Evolutionary conservation across 2,113 vertebrate genomes (phyloP).

Genomic region (Acanthochromis polyacanthus): DNA sequence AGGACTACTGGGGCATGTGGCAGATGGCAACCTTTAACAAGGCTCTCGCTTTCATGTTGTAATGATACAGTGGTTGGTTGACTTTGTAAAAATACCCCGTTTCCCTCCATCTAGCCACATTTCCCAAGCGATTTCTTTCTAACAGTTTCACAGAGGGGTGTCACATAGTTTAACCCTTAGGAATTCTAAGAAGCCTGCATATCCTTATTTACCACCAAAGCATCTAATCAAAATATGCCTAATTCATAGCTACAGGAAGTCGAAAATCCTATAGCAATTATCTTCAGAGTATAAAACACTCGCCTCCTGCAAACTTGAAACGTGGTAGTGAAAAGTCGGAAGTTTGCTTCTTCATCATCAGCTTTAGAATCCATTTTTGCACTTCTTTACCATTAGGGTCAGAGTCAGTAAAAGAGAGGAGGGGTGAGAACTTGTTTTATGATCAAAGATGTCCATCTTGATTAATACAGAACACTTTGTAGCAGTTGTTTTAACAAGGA

Average conservation of each 20-base stretch:
- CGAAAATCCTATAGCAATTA: constrained; percentile 30
- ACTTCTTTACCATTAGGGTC: neutral
- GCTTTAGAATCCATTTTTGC: neutral
- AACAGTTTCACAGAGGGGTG: constrained; percentile 37
- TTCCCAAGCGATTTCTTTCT: constrained; percentile 24
- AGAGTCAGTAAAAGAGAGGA: too few relatives aligned
- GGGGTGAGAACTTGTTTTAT: too few relatives aligned
- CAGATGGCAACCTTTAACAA: constrained; percentile 75
- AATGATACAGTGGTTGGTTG: constrained; percentile 66
- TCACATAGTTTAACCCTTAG: constrained; percentile 26
- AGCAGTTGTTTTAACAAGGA: too few relatives aligned
- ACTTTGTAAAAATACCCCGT: constrained; percentile 40
- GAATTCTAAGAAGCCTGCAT: constrained; percentile 18
- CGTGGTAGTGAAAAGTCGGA: neutral
- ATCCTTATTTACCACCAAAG: constrained; percentile 37
- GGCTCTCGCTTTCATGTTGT: constrained; percentile 61
- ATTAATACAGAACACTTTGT: too few relatives aligned
- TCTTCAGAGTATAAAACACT: constrained; percentile 26
- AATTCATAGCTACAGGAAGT: constrained; percentile 40
- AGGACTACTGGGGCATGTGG: constrained; percentile 61
- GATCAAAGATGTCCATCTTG: too few relatives aligned
- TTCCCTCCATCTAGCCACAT: constrained; percentile 39
- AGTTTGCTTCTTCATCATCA: neutral
- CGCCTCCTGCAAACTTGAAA: constrained; percentile 1
- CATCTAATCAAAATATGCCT: constrained; percentile 44